Conservation (phyloP, 2,797 vertebrate species). For the Sus cebifrons region DNA sequence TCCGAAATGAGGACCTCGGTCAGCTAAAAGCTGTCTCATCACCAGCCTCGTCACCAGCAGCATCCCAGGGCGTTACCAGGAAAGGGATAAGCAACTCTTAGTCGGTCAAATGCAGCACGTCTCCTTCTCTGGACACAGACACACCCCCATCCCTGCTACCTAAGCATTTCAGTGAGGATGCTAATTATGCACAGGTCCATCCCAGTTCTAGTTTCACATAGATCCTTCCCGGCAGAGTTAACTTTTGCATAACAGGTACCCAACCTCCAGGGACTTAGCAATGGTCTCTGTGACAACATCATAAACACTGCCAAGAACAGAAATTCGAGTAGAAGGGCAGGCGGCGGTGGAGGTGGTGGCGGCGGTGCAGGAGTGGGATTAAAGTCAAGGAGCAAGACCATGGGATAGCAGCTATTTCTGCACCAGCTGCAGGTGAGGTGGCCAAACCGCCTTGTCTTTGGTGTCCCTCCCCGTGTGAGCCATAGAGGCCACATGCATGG, state of each 20-base stretch:
- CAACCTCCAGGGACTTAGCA: background rate
- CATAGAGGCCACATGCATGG: accelerated
- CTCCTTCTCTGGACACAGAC: background rate
- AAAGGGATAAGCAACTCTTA: background rate
- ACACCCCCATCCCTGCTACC: background rate
- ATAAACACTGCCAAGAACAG: background rate
- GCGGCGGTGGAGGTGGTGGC: accelerated
- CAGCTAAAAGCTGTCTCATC: background rate
- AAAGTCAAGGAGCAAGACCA: background rate
- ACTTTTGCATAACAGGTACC: accelerated
- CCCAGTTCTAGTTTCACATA: background rate
- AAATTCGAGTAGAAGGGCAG: background rate
- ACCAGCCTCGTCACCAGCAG: background rate
- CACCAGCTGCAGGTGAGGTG: background rate
- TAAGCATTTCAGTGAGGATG: background rate
- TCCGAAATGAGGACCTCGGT: background rate
- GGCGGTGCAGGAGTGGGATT: background rate
- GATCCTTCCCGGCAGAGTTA: background rate
- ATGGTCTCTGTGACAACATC: background rate
- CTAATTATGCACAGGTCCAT: accelerated
- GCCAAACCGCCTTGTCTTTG: background rate
- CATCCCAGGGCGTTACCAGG: constrained; percentile 41
- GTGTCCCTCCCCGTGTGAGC: accelerated
- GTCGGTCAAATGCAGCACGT: background rate
- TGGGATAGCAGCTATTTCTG: background rate